Base-by-base conservation (phyloP, 2,797 vertebrate genomes). In the Pipistrellus pygmaeus region DNA sequence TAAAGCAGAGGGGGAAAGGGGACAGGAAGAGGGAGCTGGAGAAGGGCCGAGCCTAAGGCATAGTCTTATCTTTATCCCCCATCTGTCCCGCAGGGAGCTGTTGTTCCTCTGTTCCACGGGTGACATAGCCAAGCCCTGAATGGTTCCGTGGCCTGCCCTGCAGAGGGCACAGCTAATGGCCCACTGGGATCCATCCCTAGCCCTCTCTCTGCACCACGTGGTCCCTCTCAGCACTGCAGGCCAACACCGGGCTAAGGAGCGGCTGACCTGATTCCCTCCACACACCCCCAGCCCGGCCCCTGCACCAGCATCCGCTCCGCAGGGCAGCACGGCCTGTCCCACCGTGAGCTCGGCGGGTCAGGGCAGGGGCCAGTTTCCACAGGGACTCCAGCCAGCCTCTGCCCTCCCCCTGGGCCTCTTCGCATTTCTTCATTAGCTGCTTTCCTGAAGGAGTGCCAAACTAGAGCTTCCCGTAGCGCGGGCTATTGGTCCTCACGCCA, bases 291-390 rank as follows among this genome's bases (percentile, higher is more conserved):
- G 18, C 32, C 15, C 9, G 7, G 10, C 6, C 27, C 25, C 69
- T 2, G 9, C 27, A 13, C 21, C 48, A 41, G 72, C 57, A 21
- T 15, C 55, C 2, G 0, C 23, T 21, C 64, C 48, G 21, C 11
- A 18, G 10, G 27, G 30, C 20, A 4, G 1, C 0, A 4, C 0
- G 0, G 53, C 62, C 51, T 9, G 27, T 8, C 77, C 30, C 23
- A 6, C 0, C 0, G 20, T 0, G 30, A 64, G 25, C 51, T 18
- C 25, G 1, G n/a, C 18, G n/a, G 80, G 25, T 8, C 21, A 8
- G 78, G 32, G 15, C 60, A 20, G 57, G 44, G 3, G 8, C 18
- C 55, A 5, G 2, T 10, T 5, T 9, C 48, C 25, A 13, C 0
- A 0, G n/a, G 71, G 41, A 20, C 38, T 21, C 68, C 32, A 41